Percentiles rank a stretch among this genome's conserved stretches.
Evolutionary conservation across 2,888 invertebrate genomes (phyloP).

Genomic region (Cantharis lateralis): DNA sequence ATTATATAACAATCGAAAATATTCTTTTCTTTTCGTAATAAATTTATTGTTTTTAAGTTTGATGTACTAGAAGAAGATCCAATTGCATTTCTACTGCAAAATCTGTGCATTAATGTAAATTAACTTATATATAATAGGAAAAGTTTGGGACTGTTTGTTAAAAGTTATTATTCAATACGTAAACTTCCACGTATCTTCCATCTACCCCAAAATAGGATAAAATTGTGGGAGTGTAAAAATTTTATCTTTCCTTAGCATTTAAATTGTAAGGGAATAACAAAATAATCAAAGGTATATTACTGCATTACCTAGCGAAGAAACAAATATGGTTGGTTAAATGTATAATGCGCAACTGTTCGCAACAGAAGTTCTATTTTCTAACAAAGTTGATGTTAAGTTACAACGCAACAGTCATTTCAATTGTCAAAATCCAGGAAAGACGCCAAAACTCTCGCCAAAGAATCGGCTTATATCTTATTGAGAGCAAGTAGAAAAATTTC

Average conservation of each 20-base stretch:
- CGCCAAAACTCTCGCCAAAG: conserved; percentile 19
- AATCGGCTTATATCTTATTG: conserved; percentile 20
- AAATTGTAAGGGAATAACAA: not conserved
- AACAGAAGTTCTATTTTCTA: conserved; percentile 19
- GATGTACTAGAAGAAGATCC: not conserved
- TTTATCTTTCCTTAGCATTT: not conserved
- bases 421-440: conserved; percentile 27
- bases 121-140: not conserved
- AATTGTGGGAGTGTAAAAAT: not conserved
- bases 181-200: not conserved
- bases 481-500: conserved; percentile 18
- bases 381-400: conserved; percentile 25
- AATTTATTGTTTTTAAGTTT: not conserved
- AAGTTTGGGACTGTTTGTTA: not conserved
- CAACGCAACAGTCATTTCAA: conserved; percentile 26
- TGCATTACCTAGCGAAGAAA: not conserved
- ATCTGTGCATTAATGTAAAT: not conserved
- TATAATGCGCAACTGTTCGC: conserved; percentile 1
- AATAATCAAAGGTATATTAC: not conserved
- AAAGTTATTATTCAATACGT: not conserved
- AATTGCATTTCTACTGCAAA: not conserved
- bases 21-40: not conserved
- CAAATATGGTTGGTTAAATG: not conserved
- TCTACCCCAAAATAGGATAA: not conserved
- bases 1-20: no score